A percentile compares a stretch with the other conserved stretches of the same genome.
These are phyloP conservation scores for Glandiceps talaboti DNA, from an alignment of 53 echinoderm and acorn worm genomes.

Conservation along the genomic window DNA sequence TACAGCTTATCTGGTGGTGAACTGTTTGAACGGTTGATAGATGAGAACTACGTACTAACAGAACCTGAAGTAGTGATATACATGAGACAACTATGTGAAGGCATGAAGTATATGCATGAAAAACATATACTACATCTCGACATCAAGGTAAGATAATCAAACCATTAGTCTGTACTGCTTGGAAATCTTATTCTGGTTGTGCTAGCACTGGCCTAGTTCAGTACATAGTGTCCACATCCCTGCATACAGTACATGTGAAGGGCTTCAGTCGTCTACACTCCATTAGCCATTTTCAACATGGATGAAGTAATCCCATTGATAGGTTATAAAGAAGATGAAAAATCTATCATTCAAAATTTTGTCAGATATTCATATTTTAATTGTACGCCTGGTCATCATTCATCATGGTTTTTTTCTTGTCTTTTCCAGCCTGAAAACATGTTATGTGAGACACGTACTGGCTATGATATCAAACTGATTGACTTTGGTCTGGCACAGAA, in stretches of 20 bases:
- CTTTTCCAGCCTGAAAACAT: constrained; percentile 82
- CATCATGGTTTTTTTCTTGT: too few relatives aligned
- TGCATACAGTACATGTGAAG: too few relatives aligned
- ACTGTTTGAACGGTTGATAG: constrained; percentile 91
- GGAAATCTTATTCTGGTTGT: not conserved
- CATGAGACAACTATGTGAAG: constrained; percentile 88
- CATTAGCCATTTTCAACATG: too few relatives aligned
- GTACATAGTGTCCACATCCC: constrained; percentile 1
- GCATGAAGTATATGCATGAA: constrained; percentile 88
- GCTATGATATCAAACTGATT: constrained; percentile 22
- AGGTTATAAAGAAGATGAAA: too few relatives aligned
- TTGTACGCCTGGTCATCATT: too few relatives aligned
- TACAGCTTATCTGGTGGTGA: constrained; percentile 94
- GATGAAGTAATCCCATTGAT: too few relatives aligned
- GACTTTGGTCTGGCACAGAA: constrained; percentile 14
- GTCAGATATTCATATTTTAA: too few relatives aligned
- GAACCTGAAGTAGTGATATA: constrained; percentile 93
- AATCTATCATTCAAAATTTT: too few relatives aligned
- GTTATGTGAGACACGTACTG: constrained; percentile 66
- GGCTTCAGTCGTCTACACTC: too few relatives aligned
- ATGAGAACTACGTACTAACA: constrained; percentile 96
- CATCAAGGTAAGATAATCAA: constrained; percentile 79
- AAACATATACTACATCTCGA: constrained; percentile 93
- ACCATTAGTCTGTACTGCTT: too few relatives aligned
- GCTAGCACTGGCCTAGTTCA: not conserved